Conservation (phyloP, 2,797 vertebrate genomes). For the Mycteria americana region DNA sequence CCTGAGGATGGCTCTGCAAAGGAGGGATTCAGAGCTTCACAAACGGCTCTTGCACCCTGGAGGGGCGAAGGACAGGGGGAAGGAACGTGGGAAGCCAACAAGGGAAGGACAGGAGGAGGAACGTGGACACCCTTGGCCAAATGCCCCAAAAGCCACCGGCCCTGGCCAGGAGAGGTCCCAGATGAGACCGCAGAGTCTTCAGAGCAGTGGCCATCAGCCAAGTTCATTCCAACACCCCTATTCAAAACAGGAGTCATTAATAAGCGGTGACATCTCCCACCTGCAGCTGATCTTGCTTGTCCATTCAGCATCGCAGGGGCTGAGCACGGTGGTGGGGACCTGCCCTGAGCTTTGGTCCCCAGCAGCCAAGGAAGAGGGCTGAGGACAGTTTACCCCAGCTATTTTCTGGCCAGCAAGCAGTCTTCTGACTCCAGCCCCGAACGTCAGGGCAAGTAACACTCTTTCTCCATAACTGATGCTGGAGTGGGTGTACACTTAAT, state of each 20-base stretch:
- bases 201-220: not conserved
- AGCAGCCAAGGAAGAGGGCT: no score
- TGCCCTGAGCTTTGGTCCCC: not conserved
- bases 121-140: not conserved
- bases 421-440: not conserved
- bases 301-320: not conserved
- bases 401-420: not conserved
- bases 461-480: not conserved
- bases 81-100: not conserved
- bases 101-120: not conserved
- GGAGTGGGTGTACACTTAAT: fast-evolving
- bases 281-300: not conserved
- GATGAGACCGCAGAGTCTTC: not conserved
- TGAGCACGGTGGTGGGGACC: not conserved
- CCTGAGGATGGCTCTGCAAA: not conserved
- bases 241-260: not conserved
- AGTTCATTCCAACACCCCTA: not conserved
- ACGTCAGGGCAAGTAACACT: no score
- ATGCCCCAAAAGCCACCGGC: not conserved
- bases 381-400: fast-evolving
- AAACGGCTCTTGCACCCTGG: not conserved
- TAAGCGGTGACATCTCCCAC: not conserved
- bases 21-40: not conserved
- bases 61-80: not conserved
- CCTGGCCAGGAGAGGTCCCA: not conserved